A percentile compares a stretch with the other conserved stretches of the same genome.
These are phyloP conservation scores for Tenthredo distinguenda DNA, from an alignment of 2,888 invertebrate genomes.

Conservation along the genomic window DNA sequence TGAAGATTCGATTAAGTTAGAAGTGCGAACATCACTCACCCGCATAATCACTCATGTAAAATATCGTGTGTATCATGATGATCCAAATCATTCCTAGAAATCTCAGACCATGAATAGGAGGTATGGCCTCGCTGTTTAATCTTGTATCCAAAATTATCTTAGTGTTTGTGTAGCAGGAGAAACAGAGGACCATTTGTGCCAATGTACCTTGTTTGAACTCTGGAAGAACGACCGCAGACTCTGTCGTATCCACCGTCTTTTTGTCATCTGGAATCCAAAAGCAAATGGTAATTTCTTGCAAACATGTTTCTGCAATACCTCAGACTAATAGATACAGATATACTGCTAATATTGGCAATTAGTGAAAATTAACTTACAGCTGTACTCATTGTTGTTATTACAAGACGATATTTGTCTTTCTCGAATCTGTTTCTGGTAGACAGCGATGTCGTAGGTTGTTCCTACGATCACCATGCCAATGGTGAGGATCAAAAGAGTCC, in stretches of 20 bases:
- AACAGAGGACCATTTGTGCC: conserved; percentile 75
- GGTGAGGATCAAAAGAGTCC: conserved; percentile 63
- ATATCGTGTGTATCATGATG: conserved; percentile 79
- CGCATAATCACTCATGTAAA: conserved; percentile 75
- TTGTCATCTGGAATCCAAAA: conserved; percentile 15
- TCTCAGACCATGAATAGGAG: conserved; percentile 79
- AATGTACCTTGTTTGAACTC: conserved; percentile 56
- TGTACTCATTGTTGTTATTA: conserved; percentile 39
- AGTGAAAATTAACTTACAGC: conserved; percentile 12
- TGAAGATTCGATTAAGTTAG: neutral
- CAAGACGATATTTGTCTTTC: conserved; percentile 25
- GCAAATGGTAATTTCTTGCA: neutral
- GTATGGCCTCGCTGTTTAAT: conserved; percentile 71
- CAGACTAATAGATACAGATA: neutral
- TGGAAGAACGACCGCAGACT: conserved; percentile 38
- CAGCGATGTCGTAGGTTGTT: conserved; percentile 72
- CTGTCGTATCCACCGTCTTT: conserved; percentile 28
- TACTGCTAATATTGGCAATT: neutral
- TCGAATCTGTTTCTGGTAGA: conserved; percentile 64
- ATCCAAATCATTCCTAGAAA: conserved; percentile 82
- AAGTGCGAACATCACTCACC: conserved; percentile 62
- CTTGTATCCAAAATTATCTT: conserved; percentile 76
- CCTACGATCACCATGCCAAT: conserved; percentile 69
- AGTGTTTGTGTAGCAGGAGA: conserved; percentile 79
- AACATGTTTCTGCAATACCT: neutral